phyloP scores from a whole-genome alignment of 1,140 invertebrate genomes.

The Drosophila orosa region DNA sequence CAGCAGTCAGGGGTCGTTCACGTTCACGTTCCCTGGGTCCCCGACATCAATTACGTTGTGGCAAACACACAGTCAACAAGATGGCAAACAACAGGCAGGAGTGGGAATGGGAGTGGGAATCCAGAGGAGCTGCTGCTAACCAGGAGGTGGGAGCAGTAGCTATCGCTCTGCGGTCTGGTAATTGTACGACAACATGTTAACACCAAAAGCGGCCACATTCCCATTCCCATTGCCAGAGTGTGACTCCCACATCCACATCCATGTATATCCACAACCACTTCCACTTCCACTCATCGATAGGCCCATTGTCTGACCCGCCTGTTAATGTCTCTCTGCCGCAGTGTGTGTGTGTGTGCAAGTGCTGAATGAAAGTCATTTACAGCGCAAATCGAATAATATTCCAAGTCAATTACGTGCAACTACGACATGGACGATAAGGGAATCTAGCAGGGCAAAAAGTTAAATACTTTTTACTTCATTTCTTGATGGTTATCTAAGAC shows the following conservation, averaged over 20 bases:
- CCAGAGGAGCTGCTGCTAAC: too few relatives aligned
- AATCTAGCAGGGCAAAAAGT: constrained; percentile 5
- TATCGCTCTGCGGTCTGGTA: constrained; percentile 64
- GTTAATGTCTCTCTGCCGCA: constrained; percentile 1
- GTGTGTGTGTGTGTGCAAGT: constrained; percentile 11
- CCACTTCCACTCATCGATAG: constrained; percentile 27
- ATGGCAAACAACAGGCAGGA: constrained; percentile 44
- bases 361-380: constrained; percentile 77
- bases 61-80: constrained; percentile 63
- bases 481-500: background rate
- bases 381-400: constrained; percentile 80
- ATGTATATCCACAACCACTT: constrained; percentile 6
- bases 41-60: constrained; percentile 61
- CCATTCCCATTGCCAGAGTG: constrained; percentile 8
- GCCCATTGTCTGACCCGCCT: constrained; percentile 45
- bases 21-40: constrained; percentile 25
- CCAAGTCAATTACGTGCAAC: constrained; percentile 79
- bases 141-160: constrained; percentile 12
- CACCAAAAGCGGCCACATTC: constrained; percentile 63
- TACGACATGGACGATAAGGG: constrained; percentile 59
- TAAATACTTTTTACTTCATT: background rate
- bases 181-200: constrained; percentile 79
- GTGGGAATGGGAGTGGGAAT: background rate
- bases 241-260: constrained; percentile 8
- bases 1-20: constrained; percentile 42